These are phyloP conservation scores for Diadema setosum DNA, from an alignment of 35 echinoderm and acorn worm genomes.

Conservation along the genomic window DNA sequence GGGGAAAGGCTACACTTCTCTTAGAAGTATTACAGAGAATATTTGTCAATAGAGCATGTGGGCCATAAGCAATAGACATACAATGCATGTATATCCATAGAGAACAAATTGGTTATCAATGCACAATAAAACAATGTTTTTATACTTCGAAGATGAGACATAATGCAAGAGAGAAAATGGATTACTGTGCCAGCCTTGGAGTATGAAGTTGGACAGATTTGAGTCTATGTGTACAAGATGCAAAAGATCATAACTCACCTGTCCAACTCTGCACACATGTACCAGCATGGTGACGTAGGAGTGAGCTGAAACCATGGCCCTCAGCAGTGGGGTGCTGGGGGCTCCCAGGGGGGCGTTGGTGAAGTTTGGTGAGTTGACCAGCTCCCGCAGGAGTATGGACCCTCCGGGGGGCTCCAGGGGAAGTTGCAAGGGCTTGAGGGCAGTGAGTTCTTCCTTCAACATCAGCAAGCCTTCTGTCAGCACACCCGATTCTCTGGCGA, in stretches of 20 bases:
- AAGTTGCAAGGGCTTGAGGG: conserved; percentile 87
- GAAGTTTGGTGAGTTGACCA: conserved; percentile 83
- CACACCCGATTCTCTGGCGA: conserved; percentile 81
- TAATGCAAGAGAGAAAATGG: too few relatives aligned
- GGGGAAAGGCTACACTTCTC: too few relatives aligned
- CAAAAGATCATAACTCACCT: conserved; percentile 42
- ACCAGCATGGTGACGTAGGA: conserved; percentile 96
- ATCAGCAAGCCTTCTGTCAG: conserved; percentile 82
- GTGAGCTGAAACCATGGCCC: conserved; percentile 87
- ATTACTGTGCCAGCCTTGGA: too few relatives aligned
- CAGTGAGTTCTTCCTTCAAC: conserved; percentile 70
- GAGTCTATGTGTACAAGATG: too few relatives aligned
- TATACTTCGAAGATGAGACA: too few relatives aligned
- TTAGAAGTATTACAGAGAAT: too few relatives aligned
- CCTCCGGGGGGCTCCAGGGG: conserved; percentile 82
- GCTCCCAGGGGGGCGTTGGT: conserved; percentile 73
- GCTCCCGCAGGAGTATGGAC: conserved; percentile 85
- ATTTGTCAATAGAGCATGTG: too few relatives aligned
- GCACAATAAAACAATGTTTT: too few relatives aligned
- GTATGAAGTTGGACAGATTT: too few relatives aligned
- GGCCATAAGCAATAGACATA: too few relatives aligned
- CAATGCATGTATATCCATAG: too few relatives aligned
- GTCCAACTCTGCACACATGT: conserved; percentile 95
- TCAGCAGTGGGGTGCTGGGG: conserved; percentile 79
- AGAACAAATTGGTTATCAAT: too few relatives aligned